phyloP scores from a whole-genome alignment of 2,113 vertebrate genomes.

The Notechis scutatus region DNA sequence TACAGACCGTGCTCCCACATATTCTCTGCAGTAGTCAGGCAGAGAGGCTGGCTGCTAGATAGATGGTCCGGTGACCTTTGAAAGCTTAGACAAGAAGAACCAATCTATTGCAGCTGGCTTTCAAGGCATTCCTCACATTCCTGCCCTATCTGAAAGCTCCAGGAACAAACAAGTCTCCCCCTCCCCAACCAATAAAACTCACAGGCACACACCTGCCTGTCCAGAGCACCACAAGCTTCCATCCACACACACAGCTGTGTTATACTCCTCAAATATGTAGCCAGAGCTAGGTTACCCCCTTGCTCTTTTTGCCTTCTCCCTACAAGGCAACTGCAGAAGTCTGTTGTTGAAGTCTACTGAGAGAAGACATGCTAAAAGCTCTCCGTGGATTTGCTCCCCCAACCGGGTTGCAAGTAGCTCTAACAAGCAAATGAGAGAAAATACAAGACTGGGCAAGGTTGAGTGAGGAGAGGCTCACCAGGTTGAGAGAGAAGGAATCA shows the following conservation, averaged over 20 bases:
- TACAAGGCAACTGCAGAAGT: slow-evolving; percentile 8
- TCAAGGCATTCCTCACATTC: slow-evolving; percentile 80
- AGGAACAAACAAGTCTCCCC: slow-evolving; percentile 32
- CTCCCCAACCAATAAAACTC: neutral
- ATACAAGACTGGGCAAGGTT: slow-evolving; percentile 20
- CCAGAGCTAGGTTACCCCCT: slow-evolving; percentile 20
- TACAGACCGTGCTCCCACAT: slow-evolving; percentile 32
- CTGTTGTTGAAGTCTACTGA: slow-evolving; percentile 15
- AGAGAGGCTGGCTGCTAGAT: slow-evolving; percentile 43
- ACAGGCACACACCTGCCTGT: slow-evolving; percentile 76
- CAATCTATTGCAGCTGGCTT: slow-evolving; percentile 42
- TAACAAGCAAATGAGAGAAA: slow-evolving; percentile 12
- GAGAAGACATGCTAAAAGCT: neutral
- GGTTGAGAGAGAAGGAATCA: neutral
- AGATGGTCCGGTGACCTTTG: slow-evolving; percentile 64
- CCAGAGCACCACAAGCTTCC: slow-evolving; percentile 41
- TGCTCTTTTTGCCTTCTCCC: slow-evolving; percentile 4
- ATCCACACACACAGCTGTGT: slow-evolving; percentile 20
- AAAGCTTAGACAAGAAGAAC: slow-evolving; percentile 37
- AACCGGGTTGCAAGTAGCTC: neutral
- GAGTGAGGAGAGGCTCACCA: neutral
- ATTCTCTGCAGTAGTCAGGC: slow-evolving; percentile 37
- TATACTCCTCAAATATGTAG: slow-evolving; percentile 50
- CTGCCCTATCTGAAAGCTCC: slow-evolving; percentile 61
- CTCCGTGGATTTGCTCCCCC: neutral